Conservation (phyloP, 1,140 invertebrate genomes). For the Danaus plexippus region DNA sequence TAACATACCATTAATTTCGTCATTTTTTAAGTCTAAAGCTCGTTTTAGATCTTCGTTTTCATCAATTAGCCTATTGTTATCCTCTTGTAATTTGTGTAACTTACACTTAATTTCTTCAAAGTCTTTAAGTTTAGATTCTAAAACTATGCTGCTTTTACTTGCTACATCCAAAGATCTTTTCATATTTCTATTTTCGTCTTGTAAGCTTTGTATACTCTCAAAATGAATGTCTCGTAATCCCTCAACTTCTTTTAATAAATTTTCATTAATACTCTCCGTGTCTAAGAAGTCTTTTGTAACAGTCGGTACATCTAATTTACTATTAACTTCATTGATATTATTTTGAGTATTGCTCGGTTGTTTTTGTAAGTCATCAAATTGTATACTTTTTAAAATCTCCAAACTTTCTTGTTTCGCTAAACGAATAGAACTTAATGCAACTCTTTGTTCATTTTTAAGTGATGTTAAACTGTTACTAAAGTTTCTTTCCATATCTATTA, state of each 20-base stretch:
- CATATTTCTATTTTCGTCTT: conserved; percentile 38
- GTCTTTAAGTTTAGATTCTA: conserved; percentile 32
- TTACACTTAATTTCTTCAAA: conserved; percentile 34
- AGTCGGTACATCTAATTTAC: conserved; percentile 17
- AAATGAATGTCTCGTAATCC: conserved; percentile 35
- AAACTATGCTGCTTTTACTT: conserved; percentile 35
- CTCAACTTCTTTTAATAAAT: conserved; percentile 40
- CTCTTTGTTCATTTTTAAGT: conserved; percentile 41
- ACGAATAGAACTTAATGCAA: conserved; percentile 36
- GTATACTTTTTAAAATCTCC: conserved; percentile 37
- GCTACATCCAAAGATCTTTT: conserved; percentile 41
- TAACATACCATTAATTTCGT: conserved; percentile 33
- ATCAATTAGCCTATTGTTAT: conserved; percentile 31
- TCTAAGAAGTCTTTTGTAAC: not conserved
- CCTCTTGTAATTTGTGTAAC: conserved; percentile 31
- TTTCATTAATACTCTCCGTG: conserved; percentile 18
- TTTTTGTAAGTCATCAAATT: conserved; percentile 26
- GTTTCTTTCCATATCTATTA: conserved; percentile 28
- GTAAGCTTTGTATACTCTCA: conserved; percentile 33
- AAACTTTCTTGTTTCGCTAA: conserved; percentile 43
- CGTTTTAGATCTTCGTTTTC: conserved; percentile 41
- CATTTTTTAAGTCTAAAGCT: conserved; percentile 32
- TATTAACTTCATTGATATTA: conserved; percentile 15
- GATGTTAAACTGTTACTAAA: conserved; percentile 31
- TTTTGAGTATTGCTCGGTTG: conserved; percentile 9